These are phyloP conservation scores for Perizoma flavofasciatum DNA, from an alignment of 2,888 invertebrate species.

Conservation along the genomic window DNA sequence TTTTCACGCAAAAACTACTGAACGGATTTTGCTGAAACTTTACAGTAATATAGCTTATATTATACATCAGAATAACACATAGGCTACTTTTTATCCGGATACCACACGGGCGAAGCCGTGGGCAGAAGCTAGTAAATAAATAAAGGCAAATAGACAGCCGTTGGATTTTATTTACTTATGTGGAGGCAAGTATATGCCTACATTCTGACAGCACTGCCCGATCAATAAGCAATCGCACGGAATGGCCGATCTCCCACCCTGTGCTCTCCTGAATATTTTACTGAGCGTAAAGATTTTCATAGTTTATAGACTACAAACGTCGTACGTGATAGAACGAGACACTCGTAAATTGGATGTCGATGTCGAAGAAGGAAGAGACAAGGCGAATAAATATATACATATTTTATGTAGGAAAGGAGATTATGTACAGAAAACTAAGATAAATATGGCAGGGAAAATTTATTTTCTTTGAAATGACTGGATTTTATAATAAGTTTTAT, in stretches of 20 bases:
- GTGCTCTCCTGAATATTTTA: conserved; percentile 46
- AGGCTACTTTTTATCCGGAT: too few species aligned
- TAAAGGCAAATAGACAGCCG: too few species aligned
- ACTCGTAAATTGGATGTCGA: conserved; percentile 24
- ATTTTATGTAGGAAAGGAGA: background rate
- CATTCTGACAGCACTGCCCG: conserved; percentile 20
- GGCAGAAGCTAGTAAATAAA: too few species aligned
- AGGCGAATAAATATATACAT: conserved; percentile 5
- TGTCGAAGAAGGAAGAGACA: conserved; percentile 2
- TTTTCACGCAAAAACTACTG: too few species aligned
- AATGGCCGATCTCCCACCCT: conserved; percentile 36
- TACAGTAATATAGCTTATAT: too few species aligned
- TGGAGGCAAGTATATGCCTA: too few species aligned
- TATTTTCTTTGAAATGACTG: too few species aligned
- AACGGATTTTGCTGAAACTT: too few species aligned
- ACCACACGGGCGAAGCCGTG: too few species aligned
- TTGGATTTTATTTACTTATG: too few species aligned
- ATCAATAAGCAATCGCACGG: conserved; percentile 50
- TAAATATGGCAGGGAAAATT: background rate
- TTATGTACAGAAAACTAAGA: background rate
- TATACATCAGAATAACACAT: too few species aligned
- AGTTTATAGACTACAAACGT: conserved; percentile 41
- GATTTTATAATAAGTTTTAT: too few species aligned
- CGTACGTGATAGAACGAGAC: conserved; percentile 35
- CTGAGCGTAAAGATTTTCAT: conserved; percentile 42